These are phyloP conservation scores for Lonchura striata DNA, from an alignment of 2,113 vertebrate genomes.

Conservation along the genomic window DNA sequence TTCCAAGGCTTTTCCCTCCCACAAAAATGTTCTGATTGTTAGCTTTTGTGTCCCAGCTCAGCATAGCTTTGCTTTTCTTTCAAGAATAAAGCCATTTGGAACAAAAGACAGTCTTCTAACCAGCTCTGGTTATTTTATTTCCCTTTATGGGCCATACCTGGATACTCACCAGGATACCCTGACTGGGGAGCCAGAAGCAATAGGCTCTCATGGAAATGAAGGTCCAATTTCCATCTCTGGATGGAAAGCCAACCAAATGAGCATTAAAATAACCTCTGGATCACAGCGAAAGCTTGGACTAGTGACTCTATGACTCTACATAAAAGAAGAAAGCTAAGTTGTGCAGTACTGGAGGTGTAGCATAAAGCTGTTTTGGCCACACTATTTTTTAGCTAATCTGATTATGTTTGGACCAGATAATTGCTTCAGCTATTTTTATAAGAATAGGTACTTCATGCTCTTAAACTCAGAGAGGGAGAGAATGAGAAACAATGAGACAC, in stretches of 20 bases:
- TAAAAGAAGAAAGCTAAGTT: neutral
- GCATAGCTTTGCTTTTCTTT: neutral
- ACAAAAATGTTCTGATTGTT: conserved; percentile 32
- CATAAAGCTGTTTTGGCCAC: neutral
- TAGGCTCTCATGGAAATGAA: neutral
- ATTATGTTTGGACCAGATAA: neutral
- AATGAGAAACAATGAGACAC: neutral
- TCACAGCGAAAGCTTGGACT: neutral
- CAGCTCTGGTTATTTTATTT: neutral
- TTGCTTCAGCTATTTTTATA: neutral
- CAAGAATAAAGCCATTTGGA: neutral
- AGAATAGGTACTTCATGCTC: neutral
- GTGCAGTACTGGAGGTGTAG: neutral
- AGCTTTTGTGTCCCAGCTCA: neutral
- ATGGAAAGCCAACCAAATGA: neutral
- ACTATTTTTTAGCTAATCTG: neutral
- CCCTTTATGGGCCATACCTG: neutral
- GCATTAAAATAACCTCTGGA: neutral
- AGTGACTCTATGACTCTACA: neutral
- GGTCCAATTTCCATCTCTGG: neutral
- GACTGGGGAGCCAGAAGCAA: neutral
- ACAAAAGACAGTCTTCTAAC: neutral
- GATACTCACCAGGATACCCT: neutral
- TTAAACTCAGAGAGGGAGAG: neutral
- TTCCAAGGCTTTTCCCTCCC: conserved; percentile 18